These are phyloP conservation scores for Watsonalla cultraria DNA, from an alignment of 2,888 invertebrate species.

Conservation along the genomic window DNA sequence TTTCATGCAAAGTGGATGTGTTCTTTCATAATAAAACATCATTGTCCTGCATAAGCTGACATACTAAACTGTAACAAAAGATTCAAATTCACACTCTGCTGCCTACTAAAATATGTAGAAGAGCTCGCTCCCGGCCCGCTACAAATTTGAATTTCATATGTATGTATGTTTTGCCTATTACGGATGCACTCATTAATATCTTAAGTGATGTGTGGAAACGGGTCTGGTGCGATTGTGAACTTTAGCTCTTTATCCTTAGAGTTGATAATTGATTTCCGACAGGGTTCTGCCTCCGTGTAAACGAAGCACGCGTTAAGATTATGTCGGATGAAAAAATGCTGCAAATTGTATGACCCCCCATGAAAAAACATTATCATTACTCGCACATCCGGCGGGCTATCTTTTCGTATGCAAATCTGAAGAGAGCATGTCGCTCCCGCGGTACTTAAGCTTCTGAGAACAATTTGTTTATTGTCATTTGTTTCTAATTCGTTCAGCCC, in stretches of 20 bases:
- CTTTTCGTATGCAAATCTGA: slow-evolving; percentile 71
- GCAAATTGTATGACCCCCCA: slow-evolving; percentile 72
- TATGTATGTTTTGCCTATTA: slow-evolving; percentile 78
- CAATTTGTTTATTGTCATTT: slow-evolving; percentile 19
- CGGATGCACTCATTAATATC: slow-evolving; percentile 78
- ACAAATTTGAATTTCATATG: slow-evolving; percentile 79
- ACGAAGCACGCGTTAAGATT: slow-evolving; percentile 67
- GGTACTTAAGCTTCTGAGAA: slow-evolving; percentile 19
- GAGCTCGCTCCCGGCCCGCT: slow-evolving; percentile 70
- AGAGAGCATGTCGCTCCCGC: slow-evolving; percentile 31
- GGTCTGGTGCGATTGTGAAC: slow-evolving; percentile 43
- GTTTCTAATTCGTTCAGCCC: slow-evolving; percentile 3
- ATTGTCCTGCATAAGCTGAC: slow-evolving; percentile 56
- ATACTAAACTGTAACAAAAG: slow-evolving; percentile 74
- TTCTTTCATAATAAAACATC: slow-evolving; percentile 49
- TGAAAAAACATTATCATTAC: slow-evolving; percentile 74
- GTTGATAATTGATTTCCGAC: slow-evolving; percentile 20
- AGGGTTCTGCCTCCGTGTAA: slow-evolving; percentile 44
- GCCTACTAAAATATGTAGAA: slow-evolving; percentile 77
- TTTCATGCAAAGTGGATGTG: slow-evolving; percentile 13
- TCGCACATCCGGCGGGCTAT: slow-evolving; percentile 46
- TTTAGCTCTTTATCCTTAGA: slow-evolving; percentile 28
- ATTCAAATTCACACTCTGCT: slow-evolving; percentile 78
- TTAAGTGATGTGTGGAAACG: slow-evolving; percentile 71
- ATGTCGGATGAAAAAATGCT: slow-evolving; percentile 70